Conservation (phyloP, 2,113 vertebrate genomes). For the Anser cygnoides region DNA sequence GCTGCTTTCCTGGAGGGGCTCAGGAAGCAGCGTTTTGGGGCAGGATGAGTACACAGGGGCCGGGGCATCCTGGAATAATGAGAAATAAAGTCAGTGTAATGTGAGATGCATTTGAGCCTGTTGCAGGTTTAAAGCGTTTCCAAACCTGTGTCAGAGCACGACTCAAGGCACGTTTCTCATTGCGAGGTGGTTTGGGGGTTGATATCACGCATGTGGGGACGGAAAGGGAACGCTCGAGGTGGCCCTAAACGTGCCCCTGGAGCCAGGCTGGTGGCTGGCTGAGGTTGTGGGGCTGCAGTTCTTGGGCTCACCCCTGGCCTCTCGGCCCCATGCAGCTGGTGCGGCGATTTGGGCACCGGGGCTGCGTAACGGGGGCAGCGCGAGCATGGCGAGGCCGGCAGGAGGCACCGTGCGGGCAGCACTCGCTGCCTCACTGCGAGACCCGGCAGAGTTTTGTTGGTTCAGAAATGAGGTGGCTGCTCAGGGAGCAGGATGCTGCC, state of each 20-base stretch:
- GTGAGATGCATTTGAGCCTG: not conserved
- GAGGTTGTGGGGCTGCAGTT: not conserved
- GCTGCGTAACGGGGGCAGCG: rapidly evolving
- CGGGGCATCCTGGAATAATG: not conserved
- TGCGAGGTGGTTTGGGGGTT: not conserved
- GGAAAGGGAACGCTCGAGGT: not conserved
- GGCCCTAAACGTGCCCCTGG: too few relatives aligned
- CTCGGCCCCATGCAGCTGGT: rapidly evolving
- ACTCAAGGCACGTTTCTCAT: not conserved
- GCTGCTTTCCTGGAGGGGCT: not conserved
- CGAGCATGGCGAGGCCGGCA: rapidly evolving
- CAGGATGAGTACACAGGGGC: not conserved
- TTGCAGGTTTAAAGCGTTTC: not conserved
- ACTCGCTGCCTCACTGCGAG: not conserved
- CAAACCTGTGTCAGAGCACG: not conserved
- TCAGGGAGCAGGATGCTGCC: not conserved
- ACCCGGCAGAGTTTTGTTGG: not conserved
- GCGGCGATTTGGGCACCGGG: rapidly evolving
- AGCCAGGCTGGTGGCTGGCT: not conserved
- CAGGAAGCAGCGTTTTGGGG: not conserved
- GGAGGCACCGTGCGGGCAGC: too few relatives aligned
- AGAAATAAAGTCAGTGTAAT: not conserved
- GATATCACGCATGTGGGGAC: rapidly evolving
- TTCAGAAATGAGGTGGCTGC: not conserved
- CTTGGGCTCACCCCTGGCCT: rapidly evolving